Evolutionary conservation across 2,113 vertebrate species (phyloP).

Genomic region (Eolophus roseicapilla): DNA sequence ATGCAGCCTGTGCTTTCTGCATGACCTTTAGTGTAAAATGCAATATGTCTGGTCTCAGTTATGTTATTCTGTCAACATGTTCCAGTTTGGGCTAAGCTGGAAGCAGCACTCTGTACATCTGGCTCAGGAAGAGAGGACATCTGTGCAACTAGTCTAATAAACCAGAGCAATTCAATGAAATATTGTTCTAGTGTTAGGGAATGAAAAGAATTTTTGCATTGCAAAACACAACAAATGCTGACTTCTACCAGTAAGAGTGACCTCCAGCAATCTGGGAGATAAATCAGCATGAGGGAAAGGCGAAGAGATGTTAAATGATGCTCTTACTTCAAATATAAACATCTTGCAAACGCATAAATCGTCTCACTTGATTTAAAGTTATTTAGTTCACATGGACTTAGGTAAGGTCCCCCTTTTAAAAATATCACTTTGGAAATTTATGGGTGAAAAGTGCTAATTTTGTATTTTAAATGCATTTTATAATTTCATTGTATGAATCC

Average conservation of each 20-base stretch:
- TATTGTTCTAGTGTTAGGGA: slow-evolving; percentile 49
- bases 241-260: slow-evolving; percentile 25
- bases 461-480: slow-evolving; percentile 42
- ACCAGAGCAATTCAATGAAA: slow-evolving; percentile 49
- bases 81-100: slow-evolving; percentile 65
- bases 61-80: slow-evolving; percentile 63
- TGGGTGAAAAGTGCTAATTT: slow-evolving; percentile 53
- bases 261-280: slow-evolving; percentile 29
- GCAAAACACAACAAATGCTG: slow-evolving; percentile 49
- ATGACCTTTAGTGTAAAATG: slow-evolving; percentile 54
- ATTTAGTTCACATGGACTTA: slow-evolving; percentile 44
- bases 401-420: slow-evolving; percentile 42
- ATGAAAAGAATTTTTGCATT: slow-evolving; percentile 60
- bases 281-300: slow-evolving; percentile 41
- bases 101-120: slow-evolving; percentile 58
- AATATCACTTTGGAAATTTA: slow-evolving; percentile 40
- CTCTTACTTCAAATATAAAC: slow-evolving; percentile 37
- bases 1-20: slow-evolving; percentile 39
- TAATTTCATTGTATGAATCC: slow-evolving; percentile 24
- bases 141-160: slow-evolving; percentile 57
- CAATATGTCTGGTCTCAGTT: slow-evolving; percentile 61
- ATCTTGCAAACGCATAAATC: slow-evolving; percentile 33
- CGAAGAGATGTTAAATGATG: slow-evolving; percentile 21
- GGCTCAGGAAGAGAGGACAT: slow-evolving; percentile 64
- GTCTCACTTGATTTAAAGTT: slow-evolving; percentile 39